Evolutionary conservation across 2,113 vertebrate species (phyloP).

Genomic region (Nymphicus hollandicus): DNA sequence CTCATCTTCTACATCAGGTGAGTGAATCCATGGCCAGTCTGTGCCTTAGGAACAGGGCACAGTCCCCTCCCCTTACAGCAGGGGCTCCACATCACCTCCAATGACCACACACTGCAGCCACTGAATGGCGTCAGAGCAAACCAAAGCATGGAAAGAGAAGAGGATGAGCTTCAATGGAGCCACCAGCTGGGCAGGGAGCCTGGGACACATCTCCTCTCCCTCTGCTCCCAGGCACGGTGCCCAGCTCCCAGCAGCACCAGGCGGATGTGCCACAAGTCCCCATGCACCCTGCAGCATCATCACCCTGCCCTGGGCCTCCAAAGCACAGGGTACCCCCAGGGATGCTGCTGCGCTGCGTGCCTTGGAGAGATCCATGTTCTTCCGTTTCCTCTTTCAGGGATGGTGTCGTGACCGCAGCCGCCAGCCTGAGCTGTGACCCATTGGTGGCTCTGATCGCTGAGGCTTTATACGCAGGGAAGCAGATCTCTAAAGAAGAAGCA

Average conservation of each 20-base stretch:
- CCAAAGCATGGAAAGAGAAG: neutral
- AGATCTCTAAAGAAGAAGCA: slow-evolving; percentile 80
- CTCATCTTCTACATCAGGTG: slow-evolving; percentile 88
- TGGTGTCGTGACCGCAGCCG: slow-evolving; percentile 79
- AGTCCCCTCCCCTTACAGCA: neutral
- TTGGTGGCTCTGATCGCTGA: slow-evolving; percentile 80
- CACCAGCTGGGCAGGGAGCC: neutral
- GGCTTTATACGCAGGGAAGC: slow-evolving; percentile 73
- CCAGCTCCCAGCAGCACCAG: neutral
- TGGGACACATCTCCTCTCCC: neutral
- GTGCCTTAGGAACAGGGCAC: neutral
- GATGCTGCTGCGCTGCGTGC: neutral
- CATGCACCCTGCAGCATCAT: neutral
- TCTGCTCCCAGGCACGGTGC: neutral
- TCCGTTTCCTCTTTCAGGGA: slow-evolving; percentile 66
- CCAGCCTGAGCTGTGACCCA: slow-evolving; percentile 86
- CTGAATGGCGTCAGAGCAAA: neutral
- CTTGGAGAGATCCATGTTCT: neutral
- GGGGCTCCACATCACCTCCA: neutral
- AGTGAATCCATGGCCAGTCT: neutral
- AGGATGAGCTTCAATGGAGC: neutral
- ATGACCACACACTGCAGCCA: rapidly evolving
- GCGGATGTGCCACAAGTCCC: neutral
- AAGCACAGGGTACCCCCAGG: neutral
- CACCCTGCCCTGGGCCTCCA: neutral